These are phyloP conservation scores for Champsocephalus gunnari DNA, from an alignment of 2,797 vertebrate species.

Conservation along the genomic window DNA sequence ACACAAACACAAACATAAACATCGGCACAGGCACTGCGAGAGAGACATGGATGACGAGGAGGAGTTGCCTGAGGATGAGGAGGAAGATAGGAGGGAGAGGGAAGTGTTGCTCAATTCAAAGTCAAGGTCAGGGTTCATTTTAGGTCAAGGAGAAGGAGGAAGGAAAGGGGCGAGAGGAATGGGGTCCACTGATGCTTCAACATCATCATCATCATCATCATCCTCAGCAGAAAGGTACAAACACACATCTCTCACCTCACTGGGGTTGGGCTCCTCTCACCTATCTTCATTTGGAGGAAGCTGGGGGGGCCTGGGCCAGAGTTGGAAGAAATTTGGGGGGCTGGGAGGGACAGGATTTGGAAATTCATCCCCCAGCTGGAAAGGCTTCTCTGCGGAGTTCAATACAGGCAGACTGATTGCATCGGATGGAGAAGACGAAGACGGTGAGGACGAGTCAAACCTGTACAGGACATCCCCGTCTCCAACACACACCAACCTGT, in stretches of 20 bases:
- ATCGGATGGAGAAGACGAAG: slow-evolving; percentile 79
- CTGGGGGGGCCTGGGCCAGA: slow-evolving; percentile 80
- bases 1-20: slow-evolving; percentile 91
- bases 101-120: slow-evolving; percentile 59
- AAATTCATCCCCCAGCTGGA: slow-evolving; percentile 70
- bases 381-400: slow-evolving; percentile 77
- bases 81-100: slow-evolving; percentile 65
- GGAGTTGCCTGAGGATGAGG: slow-evolving; percentile 68
- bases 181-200: slow-evolving; percentile 73
- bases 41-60: slow-evolving; percentile 82
- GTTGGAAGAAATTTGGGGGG: slow-evolving; percentile 74
- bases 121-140: slow-evolving; percentile 63
- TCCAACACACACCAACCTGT: slow-evolving; percentile 90
- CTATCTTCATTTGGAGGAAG: slow-evolving; percentile 82
- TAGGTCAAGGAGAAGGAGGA: slow-evolving; percentile 61
- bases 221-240: slow-evolving; percentile 89
- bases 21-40: slow-evolving; percentile 91
- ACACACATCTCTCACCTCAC: slow-evolving; percentile 85
- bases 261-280: slow-evolving; percentile 86
- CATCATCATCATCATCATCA: slow-evolving; percentile 80
- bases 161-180: slow-evolving; percentile 65
- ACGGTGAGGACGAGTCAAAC: slow-evolving; percentile 60
- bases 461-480: slow-evolving; percentile 60
- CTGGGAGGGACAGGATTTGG: slow-evolving; percentile 63
- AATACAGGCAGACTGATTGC: slow-evolving; percentile 27